Conservation (phyloP, 2,888 invertebrate species). For the Andrena minutula region DNA sequence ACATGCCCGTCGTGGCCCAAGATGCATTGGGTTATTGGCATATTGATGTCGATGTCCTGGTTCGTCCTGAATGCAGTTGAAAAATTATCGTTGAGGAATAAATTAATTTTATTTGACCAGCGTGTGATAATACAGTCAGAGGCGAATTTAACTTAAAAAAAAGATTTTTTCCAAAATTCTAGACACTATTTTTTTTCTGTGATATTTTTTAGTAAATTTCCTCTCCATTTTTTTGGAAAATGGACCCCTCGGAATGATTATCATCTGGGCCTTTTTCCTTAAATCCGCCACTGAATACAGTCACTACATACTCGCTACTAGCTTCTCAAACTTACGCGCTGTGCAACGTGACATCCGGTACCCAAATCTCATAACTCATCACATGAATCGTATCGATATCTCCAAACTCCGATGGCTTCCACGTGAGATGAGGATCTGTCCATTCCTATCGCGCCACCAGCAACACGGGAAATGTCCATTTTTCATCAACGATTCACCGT, state of each 20-base stretch:
- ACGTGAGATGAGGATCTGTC: slow-evolving; percentile 90
- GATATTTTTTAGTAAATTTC: no score
- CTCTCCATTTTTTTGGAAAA: no score
- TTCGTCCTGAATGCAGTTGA: slow-evolving; percentile 26
- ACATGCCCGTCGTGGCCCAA: slow-evolving; percentile 86
- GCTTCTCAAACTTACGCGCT: slow-evolving; percentile 86
- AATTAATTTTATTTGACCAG: not conserved
- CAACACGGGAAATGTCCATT: slow-evolving; percentile 5
- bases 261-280: no score
- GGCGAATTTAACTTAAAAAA: no score
- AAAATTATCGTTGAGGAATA: not conserved
- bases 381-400: slow-evolving; percentile 87
- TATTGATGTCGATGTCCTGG: slow-evolving; percentile 17
- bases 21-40: slow-evolving; percentile 85
- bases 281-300: not conserved
- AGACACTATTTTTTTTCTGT: no score
- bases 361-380: slow-evolving; percentile 90
- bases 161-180: no score
- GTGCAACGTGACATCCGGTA: slow-evolving; percentile 90
- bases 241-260: no score
- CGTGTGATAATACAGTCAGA: no score
- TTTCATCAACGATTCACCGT: not conserved
- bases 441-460: slow-evolving; percentile 85
- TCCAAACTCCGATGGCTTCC: slow-evolving; percentile 90
- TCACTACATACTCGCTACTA: not conserved